Evolutionary conservation across 1,140 invertebrate species (phyloP), one percentile per base, ranked within the genome.

Genomic region (Saccostrea echinata): DNA sequence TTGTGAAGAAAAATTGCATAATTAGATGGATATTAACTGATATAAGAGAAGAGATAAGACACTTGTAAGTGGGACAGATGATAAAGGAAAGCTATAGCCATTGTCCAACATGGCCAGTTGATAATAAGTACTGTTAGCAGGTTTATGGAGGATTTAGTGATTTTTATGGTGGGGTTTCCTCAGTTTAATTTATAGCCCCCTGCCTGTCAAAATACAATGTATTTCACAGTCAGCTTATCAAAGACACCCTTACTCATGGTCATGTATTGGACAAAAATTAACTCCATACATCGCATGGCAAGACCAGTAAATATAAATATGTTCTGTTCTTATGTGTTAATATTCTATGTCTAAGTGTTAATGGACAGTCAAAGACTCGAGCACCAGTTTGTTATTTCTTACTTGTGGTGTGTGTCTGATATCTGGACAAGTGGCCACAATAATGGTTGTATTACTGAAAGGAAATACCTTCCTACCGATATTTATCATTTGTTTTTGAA

Each of bases 401-500:
- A 9, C 68, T 76, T 27, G 24, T 76, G 68, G 68, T 76, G 27
- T 76, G 33, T 3, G 27, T 33, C 27, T 76, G 68, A 9, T 33
- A 27, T 76, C 68, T 30, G 68, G 68, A 76, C 27, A 30, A 18
- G 68, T 76, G 27, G 27, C 68, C 68, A 76, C 68, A 30, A 30
- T 30, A 27, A 76, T 76, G 24, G 68, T 27, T 33, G 68, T 30
- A 76, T 30, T 76, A 76, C 68, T 13, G 68, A 76, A 76, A 76
- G 68, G 68, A 76, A 76, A 76, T 76, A 30, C 68, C 68, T 76
- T 76, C 68, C 24, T 76, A 30, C 68, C 27, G 30, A 76, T 76
- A 76, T 76, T 76, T 76, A 76, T 76, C 68, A 76, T 76, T 76
- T 76, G 68, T 30, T 76, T 76, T 76, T 30, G 68, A 76, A 76